Evolutionary conservation across 2,888 invertebrate genomes (phyloP).

Genomic region (Tromatobia lineatoria): DNA sequence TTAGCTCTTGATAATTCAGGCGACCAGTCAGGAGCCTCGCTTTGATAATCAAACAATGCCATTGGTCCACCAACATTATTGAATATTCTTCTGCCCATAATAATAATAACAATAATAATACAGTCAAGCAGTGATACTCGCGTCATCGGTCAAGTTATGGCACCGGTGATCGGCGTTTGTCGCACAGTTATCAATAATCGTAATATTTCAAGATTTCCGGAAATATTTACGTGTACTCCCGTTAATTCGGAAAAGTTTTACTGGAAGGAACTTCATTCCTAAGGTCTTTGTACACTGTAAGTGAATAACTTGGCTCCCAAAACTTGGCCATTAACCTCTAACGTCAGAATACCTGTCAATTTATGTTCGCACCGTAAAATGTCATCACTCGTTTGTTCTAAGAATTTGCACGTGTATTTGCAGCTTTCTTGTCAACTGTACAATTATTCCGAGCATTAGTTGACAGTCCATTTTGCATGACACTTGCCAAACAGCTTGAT

Average conservation of each 20-base stretch:
- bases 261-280: not conserved
- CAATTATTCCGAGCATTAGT: not conserved
- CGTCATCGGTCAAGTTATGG: constrained; percentile 40
- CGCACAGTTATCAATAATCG: constrained; percentile 33
- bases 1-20: not conserved
- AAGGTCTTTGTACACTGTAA: not conserved
- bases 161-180: constrained; percentile 46
- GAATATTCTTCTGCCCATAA: not conserved
- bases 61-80: not conserved
- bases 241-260: not conserved
- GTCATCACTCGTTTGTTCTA: not conserved
- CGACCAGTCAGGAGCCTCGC: not conserved
- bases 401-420: not conserved
- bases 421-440: constrained; percentile 19
- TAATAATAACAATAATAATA: not conserved
- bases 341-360: constrained; percentile 22
- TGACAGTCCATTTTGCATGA: not conserved
- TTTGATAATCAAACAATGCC: not conserved
- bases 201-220: constrained; percentile 17
- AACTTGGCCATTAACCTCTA: not conserved
- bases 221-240: constrained; percentile 3
- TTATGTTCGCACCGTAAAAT: not conserved
- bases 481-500: not conserved
- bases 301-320: not conserved
- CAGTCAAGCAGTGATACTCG: not conserved